A percentile compares a stretch with the other conserved stretches of the same genome.
Conservation (phyloP, 2,797 vertebrate genomes). For the Enteromius paludinosus region DNA sequence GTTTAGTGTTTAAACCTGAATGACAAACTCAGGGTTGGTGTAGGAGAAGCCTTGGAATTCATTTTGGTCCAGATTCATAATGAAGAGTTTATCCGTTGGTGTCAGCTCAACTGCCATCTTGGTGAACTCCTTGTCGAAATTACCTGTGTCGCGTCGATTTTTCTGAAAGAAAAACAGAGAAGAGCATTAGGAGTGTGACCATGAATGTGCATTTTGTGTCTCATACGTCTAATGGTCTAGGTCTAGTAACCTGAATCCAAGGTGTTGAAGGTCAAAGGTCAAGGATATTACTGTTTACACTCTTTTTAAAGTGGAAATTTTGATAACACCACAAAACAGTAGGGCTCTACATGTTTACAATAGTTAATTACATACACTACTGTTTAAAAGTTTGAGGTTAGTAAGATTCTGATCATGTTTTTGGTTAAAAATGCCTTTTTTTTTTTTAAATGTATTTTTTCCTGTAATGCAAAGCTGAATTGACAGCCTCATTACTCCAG, state of each 20-base stretch:
- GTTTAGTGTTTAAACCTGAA: constrained; percentile 79
- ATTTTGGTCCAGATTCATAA: constrained; percentile 99
- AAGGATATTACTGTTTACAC: not conserved
- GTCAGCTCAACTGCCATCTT: constrained; percentile 96
- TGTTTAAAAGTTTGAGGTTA: not conserved
- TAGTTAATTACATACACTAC: not conserved
- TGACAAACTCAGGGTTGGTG: constrained; percentile 96
- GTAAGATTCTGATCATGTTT: not conserved
- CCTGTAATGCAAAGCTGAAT: not conserved
- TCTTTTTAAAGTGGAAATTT: not conserved
- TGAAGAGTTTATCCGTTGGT: constrained; percentile 98
- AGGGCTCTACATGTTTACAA: not conserved
- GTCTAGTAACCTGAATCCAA: not conserved
- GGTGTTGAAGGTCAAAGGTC: not conserved
- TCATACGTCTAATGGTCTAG: too few species aligned
- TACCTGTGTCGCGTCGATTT: constrained; percentile 90
- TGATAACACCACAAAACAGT: not conserved
- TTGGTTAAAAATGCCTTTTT: too few species aligned
- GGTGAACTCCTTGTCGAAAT: constrained; percentile 99
- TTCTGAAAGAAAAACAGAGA: constrained; percentile 77
- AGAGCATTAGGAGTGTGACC: not conserved
- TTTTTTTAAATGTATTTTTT: not conserved
- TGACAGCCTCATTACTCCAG: not conserved
- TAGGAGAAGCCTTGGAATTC: constrained; percentile 99
- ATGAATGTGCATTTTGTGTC: not conserved